Evolutionary conservation across 2,113 vertebrate species (phyloP).

Genomic region (Collichthys lucidus): DNA sequence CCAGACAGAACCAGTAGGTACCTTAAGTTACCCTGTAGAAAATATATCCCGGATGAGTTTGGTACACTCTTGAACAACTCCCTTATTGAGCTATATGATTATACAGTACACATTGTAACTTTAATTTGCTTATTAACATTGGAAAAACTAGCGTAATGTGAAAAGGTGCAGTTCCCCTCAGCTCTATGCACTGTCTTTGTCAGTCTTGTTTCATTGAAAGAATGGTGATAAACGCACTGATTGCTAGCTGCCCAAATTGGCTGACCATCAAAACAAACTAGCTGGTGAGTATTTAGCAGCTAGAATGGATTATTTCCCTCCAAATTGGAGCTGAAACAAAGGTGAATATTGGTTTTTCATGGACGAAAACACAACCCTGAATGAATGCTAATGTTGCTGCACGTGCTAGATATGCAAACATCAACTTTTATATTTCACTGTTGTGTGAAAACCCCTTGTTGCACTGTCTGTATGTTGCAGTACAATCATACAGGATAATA

Average conservation of each 20-base stretch:
- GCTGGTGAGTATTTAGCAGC: neutral
- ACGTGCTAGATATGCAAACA: too few relatives aligned
- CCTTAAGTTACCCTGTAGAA: neutral
- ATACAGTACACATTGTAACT: neutral
- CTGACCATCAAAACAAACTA: neutral
- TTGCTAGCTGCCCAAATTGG: neutral
- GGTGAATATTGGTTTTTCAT: too few relatives aligned
- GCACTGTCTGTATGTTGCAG: neutral
- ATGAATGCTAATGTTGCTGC: too few relatives aligned
- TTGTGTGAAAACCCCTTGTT: neutral
- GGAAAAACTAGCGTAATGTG: too few relatives aligned
- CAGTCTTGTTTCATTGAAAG: neutral
- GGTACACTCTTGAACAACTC: neutral
- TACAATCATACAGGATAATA: neutral
- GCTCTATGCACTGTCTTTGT: neutral
- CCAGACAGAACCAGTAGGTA: conserved; percentile 1
- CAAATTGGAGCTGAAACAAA: too few relatives aligned
- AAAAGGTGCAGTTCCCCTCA: neutral
- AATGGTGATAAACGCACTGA: too few relatives aligned
- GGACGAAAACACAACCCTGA: too few relatives aligned
- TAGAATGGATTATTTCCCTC: neutral
- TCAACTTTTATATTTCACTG: too few relatives aligned
- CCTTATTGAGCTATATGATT: neutral
- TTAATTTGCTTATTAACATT: neutral
- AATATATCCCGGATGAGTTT: neutral